phyloP scores from a whole-genome alignment of 2,113 vertebrate species.

The Lampris megalopsis region DNA sequence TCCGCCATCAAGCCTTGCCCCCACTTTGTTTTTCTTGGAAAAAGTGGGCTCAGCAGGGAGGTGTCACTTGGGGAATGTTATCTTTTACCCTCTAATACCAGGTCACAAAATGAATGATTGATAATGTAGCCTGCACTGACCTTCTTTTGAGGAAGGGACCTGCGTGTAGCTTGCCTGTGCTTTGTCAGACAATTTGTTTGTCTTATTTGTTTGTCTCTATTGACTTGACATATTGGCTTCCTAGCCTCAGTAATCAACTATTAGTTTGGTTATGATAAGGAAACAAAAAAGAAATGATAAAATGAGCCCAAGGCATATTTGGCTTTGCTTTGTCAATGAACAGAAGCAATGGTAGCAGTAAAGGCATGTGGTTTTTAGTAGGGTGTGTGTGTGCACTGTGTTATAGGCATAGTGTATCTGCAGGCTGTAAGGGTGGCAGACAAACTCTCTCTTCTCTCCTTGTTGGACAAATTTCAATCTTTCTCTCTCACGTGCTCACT shows the following conservation, averaged over 20 bases:
- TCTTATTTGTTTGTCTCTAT: neutral
- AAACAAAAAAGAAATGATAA: conserved; percentile 14
- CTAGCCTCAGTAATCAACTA: neutral
- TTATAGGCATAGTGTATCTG: conserved; percentile 48
- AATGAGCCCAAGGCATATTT: neutral
- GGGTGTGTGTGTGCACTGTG: neutral
- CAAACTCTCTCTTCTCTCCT: conserved; percentile 41
- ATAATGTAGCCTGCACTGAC: conserved; percentile 19
- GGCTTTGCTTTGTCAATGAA: neutral
- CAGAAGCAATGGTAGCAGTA: conserved; percentile 32
- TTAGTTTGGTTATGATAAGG: neutral
- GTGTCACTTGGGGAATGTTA: conserved; percentile 37
- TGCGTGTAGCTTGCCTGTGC: neutral
- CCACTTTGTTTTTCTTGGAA: conserved; percentile 39
- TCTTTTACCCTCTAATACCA: conserved; percentile 31
- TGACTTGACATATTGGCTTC: neutral
- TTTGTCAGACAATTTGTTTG: neutral
- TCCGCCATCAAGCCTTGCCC: conserved; percentile 42
- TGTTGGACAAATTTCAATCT: conserved; percentile 31
- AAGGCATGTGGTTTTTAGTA: neutral
- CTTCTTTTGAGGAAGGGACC: conserved; percentile 51
- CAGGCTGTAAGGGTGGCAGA: conserved; percentile 38
- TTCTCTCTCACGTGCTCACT: neutral
- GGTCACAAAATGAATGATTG: conserved; percentile 40
- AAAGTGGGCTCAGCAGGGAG: conserved; percentile 4